phyloP scores from a whole-genome alignment of 1,140 invertebrate genomes.

The Cyrtorhinus lividipennis region DNA sequence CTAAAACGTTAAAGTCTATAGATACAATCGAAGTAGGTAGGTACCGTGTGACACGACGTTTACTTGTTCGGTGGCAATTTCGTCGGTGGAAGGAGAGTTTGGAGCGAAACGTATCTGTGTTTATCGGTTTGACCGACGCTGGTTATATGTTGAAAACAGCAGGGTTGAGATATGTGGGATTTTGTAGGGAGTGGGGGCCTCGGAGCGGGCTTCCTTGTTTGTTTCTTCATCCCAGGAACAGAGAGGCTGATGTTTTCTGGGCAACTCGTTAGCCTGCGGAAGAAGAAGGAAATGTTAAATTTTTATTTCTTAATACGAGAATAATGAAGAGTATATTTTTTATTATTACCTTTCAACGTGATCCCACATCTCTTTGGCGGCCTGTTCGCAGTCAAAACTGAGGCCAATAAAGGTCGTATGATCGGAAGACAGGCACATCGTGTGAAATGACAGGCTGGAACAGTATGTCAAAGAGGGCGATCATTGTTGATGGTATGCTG shows the following conservation, averaged over 20 bases:
- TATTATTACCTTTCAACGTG: conserved; percentile 40
- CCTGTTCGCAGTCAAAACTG: conserved; percentile 55
- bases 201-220: conserved; percentile 39
- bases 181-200: conserved; percentile 52
- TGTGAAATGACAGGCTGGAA: conserved; percentile 57
- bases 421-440: conserved; percentile 62
- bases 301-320: not conserved
- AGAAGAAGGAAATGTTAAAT: not conserved
- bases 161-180: conserved; percentile 70
- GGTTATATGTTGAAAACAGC: conserved; percentile 74
- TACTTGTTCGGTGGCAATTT: conserved; percentile 11
- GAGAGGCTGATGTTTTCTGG: conserved; percentile 67
- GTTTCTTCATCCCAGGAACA: conserved; percentile 41
- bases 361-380: conserved; percentile 53
- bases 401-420: conserved; percentile 38
- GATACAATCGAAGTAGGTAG: no score
- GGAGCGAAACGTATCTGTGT: conserved; percentile 14
- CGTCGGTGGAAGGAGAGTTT: conserved; percentile 18
- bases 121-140: conserved; percentile 53
- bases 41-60: no score
- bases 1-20: no score
- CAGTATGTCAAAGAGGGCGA: conserved; percentile 37
- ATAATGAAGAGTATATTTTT: not conserved
- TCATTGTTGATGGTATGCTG: conserved; percentile 32
- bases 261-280: conserved; percentile 44